phyloP scores from a whole-genome alignment of 1,140 invertebrate species.

The Lepidurus apus region DNA sequence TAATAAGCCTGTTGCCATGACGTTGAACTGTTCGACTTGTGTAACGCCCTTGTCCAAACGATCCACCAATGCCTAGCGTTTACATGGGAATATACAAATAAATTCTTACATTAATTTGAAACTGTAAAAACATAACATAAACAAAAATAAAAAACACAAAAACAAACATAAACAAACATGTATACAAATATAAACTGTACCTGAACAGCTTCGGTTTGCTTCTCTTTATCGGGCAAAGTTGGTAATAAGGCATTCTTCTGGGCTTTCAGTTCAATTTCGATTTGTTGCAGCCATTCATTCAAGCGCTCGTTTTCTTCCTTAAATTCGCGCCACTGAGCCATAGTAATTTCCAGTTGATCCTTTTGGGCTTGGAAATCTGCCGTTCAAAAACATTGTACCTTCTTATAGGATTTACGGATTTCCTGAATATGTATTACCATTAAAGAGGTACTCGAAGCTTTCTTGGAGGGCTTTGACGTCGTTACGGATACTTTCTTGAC shows the following conservation, averaged over 20 bases:
- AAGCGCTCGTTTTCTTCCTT: slow-evolving; percentile 87
- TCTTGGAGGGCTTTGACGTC: slow-evolving; percentile 76
- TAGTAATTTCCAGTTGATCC: slow-evolving; percentile 70
- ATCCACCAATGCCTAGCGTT: slow-evolving; percentile 56
- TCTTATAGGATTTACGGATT: slow-evolving; percentile 41
- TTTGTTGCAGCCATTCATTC: slow-evolving; percentile 89
- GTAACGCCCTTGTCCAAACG: slow-evolving; percentile 66
- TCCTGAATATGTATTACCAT: slow-evolving; percentile 38
- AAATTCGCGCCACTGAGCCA: slow-evolving; percentile 79
- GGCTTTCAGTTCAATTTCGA: slow-evolving; percentile 83
- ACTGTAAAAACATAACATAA: neutral
- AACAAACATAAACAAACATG: neutral
- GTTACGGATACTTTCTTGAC: slow-evolving; percentile 72
- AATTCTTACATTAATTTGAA: neutral
- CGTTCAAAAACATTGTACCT: slow-evolving; percentile 29
- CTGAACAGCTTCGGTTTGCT: slow-evolving; percentile 58
- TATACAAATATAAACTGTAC: neutral
- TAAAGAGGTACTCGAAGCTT: slow-evolving; percentile 76
- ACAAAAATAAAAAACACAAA: neutral
- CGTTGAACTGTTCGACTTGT: slow-evolving; percentile 77
- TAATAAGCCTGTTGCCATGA: slow-evolving; percentile 64
- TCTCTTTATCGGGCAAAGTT: slow-evolving; percentile 75
- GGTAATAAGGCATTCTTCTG: slow-evolving; percentile 78
- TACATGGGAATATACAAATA: slow-evolving; percentile 47
- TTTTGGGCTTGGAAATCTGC: slow-evolving; percentile 75